Evolutionary conservation across 1,140 invertebrate genomes (phyloP).

Genomic region (Eueides isabella): DNA sequence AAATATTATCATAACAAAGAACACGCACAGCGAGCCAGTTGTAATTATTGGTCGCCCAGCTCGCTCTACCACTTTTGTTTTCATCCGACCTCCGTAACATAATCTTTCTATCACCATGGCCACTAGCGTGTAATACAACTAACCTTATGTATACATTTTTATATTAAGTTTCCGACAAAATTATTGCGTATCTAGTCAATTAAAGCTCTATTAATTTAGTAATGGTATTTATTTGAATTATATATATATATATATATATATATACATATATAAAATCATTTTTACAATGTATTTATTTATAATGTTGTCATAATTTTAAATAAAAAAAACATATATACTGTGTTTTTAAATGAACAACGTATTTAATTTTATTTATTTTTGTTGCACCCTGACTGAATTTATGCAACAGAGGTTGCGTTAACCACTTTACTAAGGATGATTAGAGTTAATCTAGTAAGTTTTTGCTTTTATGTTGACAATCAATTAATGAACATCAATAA

Average conservation of each 20-base stretch:
- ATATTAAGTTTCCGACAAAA: background rate
- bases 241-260: no score
- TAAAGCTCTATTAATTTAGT: background rate
- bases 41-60: background rate
- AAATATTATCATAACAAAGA: background rate
- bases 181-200: background rate
- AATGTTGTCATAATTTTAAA: no score
- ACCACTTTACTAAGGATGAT: background rate
- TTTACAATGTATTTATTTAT: no score
- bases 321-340: no score
- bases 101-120: slow-evolving; percentile 13
- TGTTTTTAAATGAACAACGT: no score
- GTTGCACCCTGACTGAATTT: no score
- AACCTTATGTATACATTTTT: background rate
- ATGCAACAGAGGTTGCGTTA: background rate
- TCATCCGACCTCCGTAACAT: slow-evolving; percentile 19
- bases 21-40: background rate
- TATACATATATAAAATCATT: no score
- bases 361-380: no score
- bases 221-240: background rate
- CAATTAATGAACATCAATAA: background rate
- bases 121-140: slow-evolving; percentile 3
- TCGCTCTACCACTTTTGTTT: slow-evolving; percentile 14
- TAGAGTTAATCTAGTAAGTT: background rate
- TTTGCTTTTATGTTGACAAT: background rate